Evolutionary conservation across 2,797 vertebrate genomes (phyloP).

Genomic region (Diglossa cyanea): DNA sequence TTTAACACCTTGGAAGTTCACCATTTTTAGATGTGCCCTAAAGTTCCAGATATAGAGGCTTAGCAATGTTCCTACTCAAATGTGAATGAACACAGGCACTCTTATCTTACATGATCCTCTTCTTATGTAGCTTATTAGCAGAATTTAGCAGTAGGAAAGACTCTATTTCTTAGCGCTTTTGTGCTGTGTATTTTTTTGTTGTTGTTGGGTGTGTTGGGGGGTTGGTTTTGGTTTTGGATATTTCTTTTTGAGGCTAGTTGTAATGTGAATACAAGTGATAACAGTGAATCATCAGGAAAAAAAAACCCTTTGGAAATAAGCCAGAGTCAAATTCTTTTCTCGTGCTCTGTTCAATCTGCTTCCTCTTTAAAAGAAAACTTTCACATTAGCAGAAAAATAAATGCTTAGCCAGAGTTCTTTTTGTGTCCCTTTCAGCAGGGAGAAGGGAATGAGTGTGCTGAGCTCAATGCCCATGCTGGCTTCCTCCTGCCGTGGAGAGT

Average conservation of each 20-base stretch:
- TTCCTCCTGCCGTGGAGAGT: conserved; percentile 56
- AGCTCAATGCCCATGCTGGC: conserved; percentile 63
- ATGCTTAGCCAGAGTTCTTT: conserved; percentile 69
- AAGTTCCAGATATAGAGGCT: background rate
- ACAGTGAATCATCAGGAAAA: conserved; percentile 63
- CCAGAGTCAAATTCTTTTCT: conserved; percentile 61
- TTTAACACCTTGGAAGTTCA: background rate
- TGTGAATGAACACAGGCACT: background rate
- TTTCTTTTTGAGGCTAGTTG: conserved; percentile 65
- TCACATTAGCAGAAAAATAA: conserved; percentile 72
- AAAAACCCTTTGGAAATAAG: conserved; percentile 45
- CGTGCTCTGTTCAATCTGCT: conserved; percentile 60
- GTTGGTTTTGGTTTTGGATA: conserved; percentile 30
- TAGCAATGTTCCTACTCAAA: conserved; percentile 3
- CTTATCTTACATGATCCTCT: background rate
- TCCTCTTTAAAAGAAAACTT: conserved; percentile 69
- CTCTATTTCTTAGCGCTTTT: conserved; percentile 32
- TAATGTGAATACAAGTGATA: conserved; percentile 63
- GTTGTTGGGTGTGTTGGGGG: conserved; percentile 17
- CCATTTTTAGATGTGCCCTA: background rate
- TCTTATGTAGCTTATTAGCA: conserved; percentile 53
- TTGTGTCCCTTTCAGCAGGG: conserved; percentile 66
- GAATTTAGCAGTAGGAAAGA: conserved; percentile 61
- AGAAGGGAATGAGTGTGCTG: conserved; percentile 60
- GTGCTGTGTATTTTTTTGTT: conserved; percentile 3